Percentiles rank a stretch among this genome's conserved stretches.
These are phyloP conservation scores for Patagioenas fasciata DNA, from an alignment of 2,113 vertebrate genomes.

Conservation along the genomic window DNA sequence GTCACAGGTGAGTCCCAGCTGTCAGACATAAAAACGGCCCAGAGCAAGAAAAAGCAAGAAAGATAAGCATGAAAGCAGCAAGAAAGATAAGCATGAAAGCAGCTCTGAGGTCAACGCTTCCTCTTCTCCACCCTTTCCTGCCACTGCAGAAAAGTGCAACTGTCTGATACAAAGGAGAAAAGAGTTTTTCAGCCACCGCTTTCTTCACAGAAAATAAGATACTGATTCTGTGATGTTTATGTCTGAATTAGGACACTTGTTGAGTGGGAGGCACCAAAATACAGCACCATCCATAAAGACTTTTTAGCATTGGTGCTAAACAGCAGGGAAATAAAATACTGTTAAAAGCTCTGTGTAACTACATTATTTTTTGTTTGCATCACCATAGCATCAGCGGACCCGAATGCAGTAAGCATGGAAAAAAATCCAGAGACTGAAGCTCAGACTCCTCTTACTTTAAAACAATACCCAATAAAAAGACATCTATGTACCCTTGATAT, in stretches of 20 bases:
- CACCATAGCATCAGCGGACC: not conserved
- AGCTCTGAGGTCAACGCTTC: not conserved
- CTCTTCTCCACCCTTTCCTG: not conserved
- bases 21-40: not conserved
- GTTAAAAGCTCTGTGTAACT: not conserved
- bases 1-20: not conserved
- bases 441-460: not conserved
- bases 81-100: not conserved
- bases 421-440: not conserved
- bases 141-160: not conserved
- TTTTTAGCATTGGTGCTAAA: not conserved
- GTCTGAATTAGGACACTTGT: not conserved
- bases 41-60: not conserved
- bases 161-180: not conserved
- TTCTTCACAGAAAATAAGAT: not conserved
- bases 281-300: not conserved
- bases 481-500: not conserved
- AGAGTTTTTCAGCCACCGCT: not conserved
- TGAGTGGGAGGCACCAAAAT: not conserved
- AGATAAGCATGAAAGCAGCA: not conserved
- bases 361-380: not conserved
- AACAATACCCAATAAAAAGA: not conserved
- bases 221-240: not conserved
- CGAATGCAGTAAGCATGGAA: not conserved
- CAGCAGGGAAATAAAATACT: not conserved